These are phyloP conservation scores for Acipenser oxyrinchus DNA, from an alignment of 2,797 vertebrate species.

Conservation along the genomic window DNA sequence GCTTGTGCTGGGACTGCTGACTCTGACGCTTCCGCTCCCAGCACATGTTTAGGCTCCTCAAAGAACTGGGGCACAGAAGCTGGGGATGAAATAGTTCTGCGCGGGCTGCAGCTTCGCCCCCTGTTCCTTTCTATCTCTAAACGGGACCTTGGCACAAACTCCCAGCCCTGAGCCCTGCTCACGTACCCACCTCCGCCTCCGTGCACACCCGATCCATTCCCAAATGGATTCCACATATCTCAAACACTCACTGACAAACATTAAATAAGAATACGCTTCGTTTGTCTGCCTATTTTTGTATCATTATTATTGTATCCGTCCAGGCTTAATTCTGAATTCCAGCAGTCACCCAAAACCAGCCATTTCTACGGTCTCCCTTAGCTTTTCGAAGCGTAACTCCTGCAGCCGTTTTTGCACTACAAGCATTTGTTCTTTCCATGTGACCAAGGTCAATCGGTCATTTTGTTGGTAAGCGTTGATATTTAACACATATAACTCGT, in stretches of 20 bases:
- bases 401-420: slow-evolving; percentile 21
- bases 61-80: slow-evolving; percentile 43
- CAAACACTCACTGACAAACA: slow-evolving; percentile 25
- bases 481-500: too few relatives aligned
- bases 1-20: slow-evolving; percentile 37
- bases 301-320: background rate
- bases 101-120: slow-evolving; percentile 43
- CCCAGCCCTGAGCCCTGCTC: slow-evolving; percentile 47
- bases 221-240: slow-evolving; percentile 51
- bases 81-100: slow-evolving; percentile 49
- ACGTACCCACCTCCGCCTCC: slow-evolving; percentile 37
- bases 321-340: slow-evolving; percentile 16
- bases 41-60: slow-evolving; percentile 35
- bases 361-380: slow-evolving; percentile 38
- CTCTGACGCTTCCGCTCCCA: slow-evolving; percentile 27
- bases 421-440: slow-evolving; percentile 40
- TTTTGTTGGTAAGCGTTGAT: slow-evolving; percentile 11
- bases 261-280: slow-evolving; percentile 9
- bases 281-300: background rate
- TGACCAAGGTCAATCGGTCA: slow-evolving; percentile 51
- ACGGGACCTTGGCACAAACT: slow-evolving; percentile 49
- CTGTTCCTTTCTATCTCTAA: slow-evolving; percentile 34
- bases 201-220: slow-evolving; percentile 43
- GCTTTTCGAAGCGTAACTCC: slow-evolving; percentile 26
- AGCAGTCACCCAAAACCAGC: slow-evolving; percentile 42